Conservation (phyloP, 1,140 invertebrate genomes). For the Zaprionus taronus region DNA sequence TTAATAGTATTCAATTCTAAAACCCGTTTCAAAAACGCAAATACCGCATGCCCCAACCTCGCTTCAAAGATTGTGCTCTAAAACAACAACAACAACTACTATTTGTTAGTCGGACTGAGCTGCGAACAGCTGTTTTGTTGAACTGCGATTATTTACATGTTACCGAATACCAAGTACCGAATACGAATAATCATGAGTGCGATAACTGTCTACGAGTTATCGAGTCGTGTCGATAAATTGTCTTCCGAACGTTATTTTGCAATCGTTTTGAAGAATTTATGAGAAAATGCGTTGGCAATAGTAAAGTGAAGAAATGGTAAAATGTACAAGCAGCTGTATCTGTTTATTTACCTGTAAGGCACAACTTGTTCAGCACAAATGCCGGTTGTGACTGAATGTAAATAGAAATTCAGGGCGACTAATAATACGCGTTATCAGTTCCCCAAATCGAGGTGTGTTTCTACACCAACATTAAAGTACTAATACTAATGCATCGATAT, state of each 20-base stretch:
- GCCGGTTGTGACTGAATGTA: constrained; percentile 53
- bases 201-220: constrained; percentile 5
- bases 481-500: not conserved
- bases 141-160: constrained; percentile 1
- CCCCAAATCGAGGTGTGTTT: constrained; percentile 6
- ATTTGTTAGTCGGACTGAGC: constrained; percentile 4
- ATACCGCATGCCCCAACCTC: constrained; percentile 37
- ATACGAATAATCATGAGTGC: constrained; percentile 13
- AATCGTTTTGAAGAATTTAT: not conserved
- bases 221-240: constrained; percentile 1
- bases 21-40: constrained; percentile 51
- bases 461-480: constrained; percentile 3
- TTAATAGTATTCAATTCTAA: constrained; percentile 49
- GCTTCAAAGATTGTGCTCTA: constrained; percentile 26
- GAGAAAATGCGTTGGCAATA: not conserved
- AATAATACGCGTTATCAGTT: constrained; percentile 51
- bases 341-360: constrained; percentile 27
- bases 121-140: constrained; percentile 34
- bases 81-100: constrained; percentile 18
- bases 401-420: not conserved
- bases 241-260: constrained; percentile 2
- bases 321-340: not conserved
- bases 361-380: constrained; percentile 60
- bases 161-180: constrained; percentile 22
- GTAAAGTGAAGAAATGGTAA: not conserved